Conservation (phyloP, 2,888 invertebrate species). For the Plebejus anna region DNA sequence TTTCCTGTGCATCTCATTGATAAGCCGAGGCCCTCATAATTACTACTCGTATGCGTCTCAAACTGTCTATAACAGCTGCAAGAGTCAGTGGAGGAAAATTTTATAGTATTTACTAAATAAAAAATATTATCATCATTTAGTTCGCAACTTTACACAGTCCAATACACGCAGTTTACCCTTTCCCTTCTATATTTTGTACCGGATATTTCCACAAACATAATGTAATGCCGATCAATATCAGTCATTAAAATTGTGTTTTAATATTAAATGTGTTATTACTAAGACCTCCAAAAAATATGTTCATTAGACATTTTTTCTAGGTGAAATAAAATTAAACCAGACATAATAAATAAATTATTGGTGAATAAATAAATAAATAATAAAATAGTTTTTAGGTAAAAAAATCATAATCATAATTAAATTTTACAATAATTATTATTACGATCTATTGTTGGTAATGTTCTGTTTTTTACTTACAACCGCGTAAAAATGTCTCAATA, state of each 20-base stretch:
- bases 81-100: background rate
- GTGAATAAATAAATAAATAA: too few species aligned
- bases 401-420: too few species aligned
- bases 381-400: too few species aligned
- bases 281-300: background rate
- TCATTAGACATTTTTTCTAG: background rate
- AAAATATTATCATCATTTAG: background rate
- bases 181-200: conserved; percentile 7
- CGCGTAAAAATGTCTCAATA: background rate
- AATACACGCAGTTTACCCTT: conserved; percentile 9
- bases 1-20: too few species aligned
- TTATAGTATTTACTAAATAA: background rate
- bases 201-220: conserved; percentile 20
- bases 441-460: too few species aligned
- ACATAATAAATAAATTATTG: background rate
- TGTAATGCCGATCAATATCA: conserved; percentile 11
- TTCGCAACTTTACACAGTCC: conserved; percentile 9
- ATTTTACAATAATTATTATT: too few species aligned
- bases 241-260: background rate
- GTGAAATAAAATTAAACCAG: background rate
- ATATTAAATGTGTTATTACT: background rate
- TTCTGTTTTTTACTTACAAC: too few species aligned
- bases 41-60: too few species aligned
- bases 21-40: too few species aligned
- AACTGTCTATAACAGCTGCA: too few species aligned